Evolutionary conservation across 2,113 vertebrate genomes (phyloP), one percentile per base, ranked within the genome.

Genomic region (Trogon melanurus): DNA sequence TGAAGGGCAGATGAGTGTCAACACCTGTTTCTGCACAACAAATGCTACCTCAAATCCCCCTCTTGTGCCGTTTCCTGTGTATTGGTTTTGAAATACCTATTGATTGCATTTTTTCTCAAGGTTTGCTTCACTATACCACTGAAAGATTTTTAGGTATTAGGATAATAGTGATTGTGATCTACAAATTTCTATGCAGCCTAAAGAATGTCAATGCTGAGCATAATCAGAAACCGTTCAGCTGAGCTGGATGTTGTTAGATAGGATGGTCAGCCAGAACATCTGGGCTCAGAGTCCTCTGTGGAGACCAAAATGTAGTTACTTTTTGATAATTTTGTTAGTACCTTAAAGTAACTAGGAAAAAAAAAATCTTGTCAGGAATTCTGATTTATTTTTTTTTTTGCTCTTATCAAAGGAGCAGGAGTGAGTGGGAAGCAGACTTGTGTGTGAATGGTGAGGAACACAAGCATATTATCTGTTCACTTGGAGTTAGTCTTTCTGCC

Each of bases 401-500:
- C 5, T 84, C 6, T 36, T 51, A 4, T n/a, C 32, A 47, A 66
- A 70, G 32, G 26, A 83, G 11, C 67, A 34, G 17, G 56, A 87
- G 38, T 45, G 85, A 61, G 16, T 2, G 11, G 47, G 57, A 56
- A 73, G 26, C 48, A 56, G 56, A 47, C 18, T 7, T 69, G 12
- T 0, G 0, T 7, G 41, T 25, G 60, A 73, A 10, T 2, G 2
- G 13, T 15, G 27, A 89, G 36, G 45, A 72, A 14, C 54, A 50
- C 7, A 25, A 41, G 23, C 19, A 13, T 21, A 27, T 94, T 93
- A 58, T 56, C 60, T 27, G 5, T 86, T 93, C 64, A 38, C 32
- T 64, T 64, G 38, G 29, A 90, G 44, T 67, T 48, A 89, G 57
- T 15, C 22, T 73, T 79, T 64, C 29, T 78, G 61, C 92, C 34